Conservation (phyloP, 1,140 invertebrate species). For the Hycleus cichorii region DNA sequence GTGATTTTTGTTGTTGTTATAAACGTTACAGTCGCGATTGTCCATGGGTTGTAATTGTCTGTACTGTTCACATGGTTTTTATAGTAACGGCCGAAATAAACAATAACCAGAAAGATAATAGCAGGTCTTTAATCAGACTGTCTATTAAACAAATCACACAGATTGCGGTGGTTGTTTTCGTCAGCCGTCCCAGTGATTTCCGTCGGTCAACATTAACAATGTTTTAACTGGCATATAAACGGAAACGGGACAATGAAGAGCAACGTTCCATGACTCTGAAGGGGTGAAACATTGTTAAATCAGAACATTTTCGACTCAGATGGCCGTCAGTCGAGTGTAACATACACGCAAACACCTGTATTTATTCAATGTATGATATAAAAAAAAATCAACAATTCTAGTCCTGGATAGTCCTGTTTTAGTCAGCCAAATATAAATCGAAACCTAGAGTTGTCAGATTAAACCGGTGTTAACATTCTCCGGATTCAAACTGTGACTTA, state of each 20-base stretch:
- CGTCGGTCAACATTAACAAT: constrained; percentile 21
- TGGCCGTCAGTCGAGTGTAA: constrained; percentile 10
- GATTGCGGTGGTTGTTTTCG: constrained; percentile 16
- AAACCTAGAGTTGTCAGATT: constrained; percentile 1
- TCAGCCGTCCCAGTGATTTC: constrained; percentile 20
- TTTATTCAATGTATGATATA: too few species aligned
- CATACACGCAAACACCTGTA: constrained; percentile 9
- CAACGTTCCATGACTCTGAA: constrained; percentile 13
- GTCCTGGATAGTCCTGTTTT: constrained; percentile 4
- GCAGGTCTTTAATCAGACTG: constrained; percentile 10
- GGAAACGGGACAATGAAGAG: constrained; percentile 20
- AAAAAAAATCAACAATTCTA: too few species aligned
- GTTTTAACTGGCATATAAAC: constrained; percentile 22
- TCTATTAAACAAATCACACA: constrained; percentile 10
- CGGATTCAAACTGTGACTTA: constrained; percentile 18
- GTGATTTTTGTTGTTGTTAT: too few species aligned
- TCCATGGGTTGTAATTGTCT: constrained; percentile 1
- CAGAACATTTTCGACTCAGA: constrained; percentile 10
- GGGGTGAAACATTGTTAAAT: constrained; percentile 14
- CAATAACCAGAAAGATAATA: constrained; percentile 9
- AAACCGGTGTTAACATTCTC: constrained; percentile 18
- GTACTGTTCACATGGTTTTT: constrained; percentile 1
- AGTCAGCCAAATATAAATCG: constrained; percentile 7
- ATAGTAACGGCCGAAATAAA: constrained; percentile 9
- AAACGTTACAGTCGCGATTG: neutral